Base-by-base conservation (phyloP, 1,140 invertebrate genomes). In the Bombyx mori region DNA sequence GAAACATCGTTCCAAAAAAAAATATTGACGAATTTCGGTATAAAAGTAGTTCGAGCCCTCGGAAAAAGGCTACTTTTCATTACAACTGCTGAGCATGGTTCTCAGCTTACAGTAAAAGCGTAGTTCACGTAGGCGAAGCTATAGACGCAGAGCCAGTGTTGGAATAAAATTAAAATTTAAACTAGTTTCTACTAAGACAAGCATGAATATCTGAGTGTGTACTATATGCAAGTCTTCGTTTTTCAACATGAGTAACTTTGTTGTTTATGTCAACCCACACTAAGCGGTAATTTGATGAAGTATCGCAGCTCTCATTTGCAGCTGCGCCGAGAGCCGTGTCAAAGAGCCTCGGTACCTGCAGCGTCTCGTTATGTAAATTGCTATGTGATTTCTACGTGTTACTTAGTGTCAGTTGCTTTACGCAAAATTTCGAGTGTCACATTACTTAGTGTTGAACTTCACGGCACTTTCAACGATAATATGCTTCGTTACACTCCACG, bases 281-380 rank as follows among this genome's bases (percentile, higher is more conserved):
- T 35, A 42, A 52, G 51, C 10, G 26, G 51, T 63, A 58, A 65
- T 60, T 61, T 58, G 53, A 58, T 65, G 56, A 61, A 65, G 52
- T 50, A 57, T 53, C 53, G 56, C 47, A 58, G 47, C 12, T 35
- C 58, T 64, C 58, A 64, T 64, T 60, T 64, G 58, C 56, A 54
- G 52, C 52, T 63, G 50, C 44, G 47, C 42, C 26, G 57, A 62
- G 52, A 51, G 22, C 48, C 44, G 46, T 18, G 18, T 42, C 59
- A 58, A 66, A 66, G 57, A 58, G 52, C 61, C 44, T 48, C 22
- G 51, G 52, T 26, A 54, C 48, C 51, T 54, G 58, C 57, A 62
- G 49, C 50, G 52, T 55, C 56, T 61, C 63, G 63, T 69, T 69
- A 63, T 63, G 63, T 52, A 65, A 65, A 69, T 58, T 59, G 63